phyloP scores from a whole-genome alignment of 2,797 vertebrate species.

The Loris lydekkerianus region DNA sequence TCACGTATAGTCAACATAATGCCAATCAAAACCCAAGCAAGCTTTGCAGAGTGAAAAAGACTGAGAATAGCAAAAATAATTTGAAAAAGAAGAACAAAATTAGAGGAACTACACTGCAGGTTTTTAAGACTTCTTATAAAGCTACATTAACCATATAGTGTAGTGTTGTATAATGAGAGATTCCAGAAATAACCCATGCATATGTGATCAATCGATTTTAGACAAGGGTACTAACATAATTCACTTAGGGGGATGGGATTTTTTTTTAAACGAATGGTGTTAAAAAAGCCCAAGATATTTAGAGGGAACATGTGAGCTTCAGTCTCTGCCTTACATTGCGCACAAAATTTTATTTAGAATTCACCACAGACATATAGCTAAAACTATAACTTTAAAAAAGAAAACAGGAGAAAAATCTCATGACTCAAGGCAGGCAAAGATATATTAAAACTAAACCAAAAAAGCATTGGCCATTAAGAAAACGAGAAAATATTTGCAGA shows the following conservation, averaged over 20 bases:
- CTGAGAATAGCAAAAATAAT: background rate
- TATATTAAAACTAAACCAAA: background rate
- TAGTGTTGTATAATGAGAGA: background rate
- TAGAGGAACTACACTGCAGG: background rate
- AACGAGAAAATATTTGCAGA: slow-evolving; percentile 1
- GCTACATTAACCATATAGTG: background rate
- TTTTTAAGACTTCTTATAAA: background rate
- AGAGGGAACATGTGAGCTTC: background rate
- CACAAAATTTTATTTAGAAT: background rate
- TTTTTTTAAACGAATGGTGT: background rate
- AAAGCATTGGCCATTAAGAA: background rate
- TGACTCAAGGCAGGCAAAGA: background rate
- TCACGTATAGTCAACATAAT: background rate
- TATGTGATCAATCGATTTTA: background rate
- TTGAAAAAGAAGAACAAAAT: background rate
- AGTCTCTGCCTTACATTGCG: background rate
- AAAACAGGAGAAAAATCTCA: background rate
- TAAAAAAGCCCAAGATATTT: background rate
- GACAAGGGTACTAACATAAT: background rate
- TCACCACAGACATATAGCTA: background rate
- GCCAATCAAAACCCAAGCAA: background rate
- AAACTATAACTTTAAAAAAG: slow-evolving; percentile 3
- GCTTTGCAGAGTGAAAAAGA: background rate
- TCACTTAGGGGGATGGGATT: background rate
- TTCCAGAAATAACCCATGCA: background rate